Conservation (phyloP, 1,140 invertebrate genomes). For the Condylostylus longicornis region DNA sequence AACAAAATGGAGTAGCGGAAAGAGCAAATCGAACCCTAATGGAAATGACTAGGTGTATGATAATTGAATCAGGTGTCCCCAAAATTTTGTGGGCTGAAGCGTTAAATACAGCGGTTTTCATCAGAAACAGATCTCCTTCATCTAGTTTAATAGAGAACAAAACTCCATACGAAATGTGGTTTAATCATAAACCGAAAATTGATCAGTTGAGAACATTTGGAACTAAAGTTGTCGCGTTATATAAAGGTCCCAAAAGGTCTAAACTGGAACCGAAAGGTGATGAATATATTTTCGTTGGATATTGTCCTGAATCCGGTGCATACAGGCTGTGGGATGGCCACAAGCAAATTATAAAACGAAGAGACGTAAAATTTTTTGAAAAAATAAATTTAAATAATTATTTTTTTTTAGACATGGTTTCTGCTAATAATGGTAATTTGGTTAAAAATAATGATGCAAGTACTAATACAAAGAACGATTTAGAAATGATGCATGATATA, state of each 20-base stretch:
- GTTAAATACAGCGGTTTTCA: constrained; percentile 15
- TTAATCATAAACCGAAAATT: constrained; percentile 14
- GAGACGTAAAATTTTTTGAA: constrained; percentile 1
- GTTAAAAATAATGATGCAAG: too few relatives aligned
- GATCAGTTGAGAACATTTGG: constrained; percentile 21
- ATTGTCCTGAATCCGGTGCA: neutral
- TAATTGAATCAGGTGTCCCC: constrained; percentile 15
- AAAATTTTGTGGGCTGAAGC: constrained; percentile 35
- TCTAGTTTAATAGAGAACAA: neutral
- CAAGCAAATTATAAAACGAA: neutral
- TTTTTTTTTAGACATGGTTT: too few relatives aligned
- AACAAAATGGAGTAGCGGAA: constrained; percentile 31
- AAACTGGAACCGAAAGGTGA: constrained; percentile 7
- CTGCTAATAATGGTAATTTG: too few relatives aligned
- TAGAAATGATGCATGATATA: too few relatives aligned
- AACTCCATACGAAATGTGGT: constrained; percentile 4
- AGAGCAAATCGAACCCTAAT: constrained; percentile 8
- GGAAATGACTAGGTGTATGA: constrained; percentile 13
- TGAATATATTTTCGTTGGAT: constrained; percentile 2
- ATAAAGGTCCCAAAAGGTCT: constrained; percentile 19
- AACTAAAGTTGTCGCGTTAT: constrained; percentile 14
- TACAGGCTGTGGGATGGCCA: neutral
- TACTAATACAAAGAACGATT: too few relatives aligned
- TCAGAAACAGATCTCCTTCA: constrained; percentile 3
- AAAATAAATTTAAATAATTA: too few relatives aligned